Base-by-base conservation (phyloP, 2,888 invertebrate genomes). In the Beris morrisii region DNA sequence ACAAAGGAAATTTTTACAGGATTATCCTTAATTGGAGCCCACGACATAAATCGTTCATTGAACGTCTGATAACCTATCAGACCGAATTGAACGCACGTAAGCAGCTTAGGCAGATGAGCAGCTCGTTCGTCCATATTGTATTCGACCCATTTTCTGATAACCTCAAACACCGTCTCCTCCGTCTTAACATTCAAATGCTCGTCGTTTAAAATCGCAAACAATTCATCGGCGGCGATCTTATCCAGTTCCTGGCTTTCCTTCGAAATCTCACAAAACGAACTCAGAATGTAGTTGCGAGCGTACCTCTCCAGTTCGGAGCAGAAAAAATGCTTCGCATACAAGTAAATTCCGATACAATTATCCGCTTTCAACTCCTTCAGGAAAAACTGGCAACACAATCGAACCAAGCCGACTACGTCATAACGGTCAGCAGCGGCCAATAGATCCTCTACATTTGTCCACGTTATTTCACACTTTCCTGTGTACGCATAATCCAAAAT, bases 401-500 rank as follows among this genome's bases (percentile, higher is more conserved):
- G 87, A 38, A 90, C 85, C 15, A 90, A 84, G n/a, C 88, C 88
- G 12, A 88, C 82, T 6, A 92, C 86, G 74, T 89, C 88, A 74
- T 90, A 88, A 72, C 87, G 86, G 76, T 92, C 90, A 3, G 91
- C 89, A 68, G 85, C 85, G 0, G 87, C 86, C 57, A 91, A 78
- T 46, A 92, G 82, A 70, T 84, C 82, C 77, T 90, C 87, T 5
- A 91, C 89, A 75, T 89, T 91, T 32, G 85, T 84, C 46, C 83
- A 82, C 4, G 84, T 86, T 46, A 92, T 84, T 64, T 78, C 76
- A 74, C 89, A 90, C 15, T 82, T 80, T 48, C 89, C 89, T 4
- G 89, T 89, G 75, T 92, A 92, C 0, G 88, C 88, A 75, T 87
- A 92, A 74, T 91, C 89, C 64, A 93, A 83, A 67, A 92, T 85